Percentiles rank a stretch among this genome's conserved stretches.
Evolutionary conservation across 2,113 vertebrate genomes (phyloP).

Genomic region (Mesembrinibis cayennensis): DNA sequence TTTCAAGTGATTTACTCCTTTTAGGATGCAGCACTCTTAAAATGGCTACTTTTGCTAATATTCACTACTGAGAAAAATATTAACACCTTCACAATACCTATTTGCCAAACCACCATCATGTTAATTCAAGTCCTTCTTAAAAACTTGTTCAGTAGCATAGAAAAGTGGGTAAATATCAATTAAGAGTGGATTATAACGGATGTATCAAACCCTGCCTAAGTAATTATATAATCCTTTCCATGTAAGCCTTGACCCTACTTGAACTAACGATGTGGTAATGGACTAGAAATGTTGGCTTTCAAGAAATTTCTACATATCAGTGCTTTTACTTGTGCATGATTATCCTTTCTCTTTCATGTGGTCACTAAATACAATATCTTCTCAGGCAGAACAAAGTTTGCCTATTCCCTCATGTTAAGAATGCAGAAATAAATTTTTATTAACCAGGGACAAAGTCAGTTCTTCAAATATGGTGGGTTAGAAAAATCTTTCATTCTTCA

Average conservation of each 20-base stretch:
- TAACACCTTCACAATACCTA: background rate
- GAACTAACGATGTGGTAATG: background rate
- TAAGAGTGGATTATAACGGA: background rate
- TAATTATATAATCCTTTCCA: background rate
- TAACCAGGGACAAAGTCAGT: background rate
- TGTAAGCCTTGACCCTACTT: background rate
- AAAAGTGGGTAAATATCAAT: constrained; percentile 15
- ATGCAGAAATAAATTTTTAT: background rate
- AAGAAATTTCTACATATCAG: background rate
- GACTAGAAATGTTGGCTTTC: background rate
- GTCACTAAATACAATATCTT: background rate
- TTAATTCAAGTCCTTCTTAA: background rate
- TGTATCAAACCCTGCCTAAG: background rate
- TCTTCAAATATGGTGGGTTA: background rate
- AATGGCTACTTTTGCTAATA: background rate
- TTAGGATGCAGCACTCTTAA: background rate
- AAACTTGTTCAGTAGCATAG: background rate
- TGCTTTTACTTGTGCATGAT: background rate
- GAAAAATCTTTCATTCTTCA: background rate
- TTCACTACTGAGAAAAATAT: background rate
- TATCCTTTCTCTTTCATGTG: background rate
- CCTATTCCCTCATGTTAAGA: background rate
- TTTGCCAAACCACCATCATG: background rate
- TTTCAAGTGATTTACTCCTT: background rate
- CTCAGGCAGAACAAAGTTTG: background rate